phyloP scores from a whole-genome alignment of 2,888 invertebrate genomes.

The Calameuta idolon region DNA sequence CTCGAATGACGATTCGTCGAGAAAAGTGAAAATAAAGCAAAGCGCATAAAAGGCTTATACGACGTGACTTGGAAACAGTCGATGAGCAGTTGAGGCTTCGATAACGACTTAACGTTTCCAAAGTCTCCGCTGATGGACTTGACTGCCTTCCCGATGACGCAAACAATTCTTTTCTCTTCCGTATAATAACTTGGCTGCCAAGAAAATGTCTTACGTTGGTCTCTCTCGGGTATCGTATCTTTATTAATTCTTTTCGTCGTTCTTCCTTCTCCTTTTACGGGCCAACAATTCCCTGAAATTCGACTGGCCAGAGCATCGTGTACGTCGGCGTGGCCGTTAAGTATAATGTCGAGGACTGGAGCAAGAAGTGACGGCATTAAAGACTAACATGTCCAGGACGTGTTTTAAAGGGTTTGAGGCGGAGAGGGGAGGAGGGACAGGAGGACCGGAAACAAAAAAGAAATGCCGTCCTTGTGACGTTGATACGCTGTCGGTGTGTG shows the following conservation, averaged over 20 bases:
- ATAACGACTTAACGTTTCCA: neutral
- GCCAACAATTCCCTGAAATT: neutral
- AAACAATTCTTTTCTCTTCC: neutral
- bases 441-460: neutral
- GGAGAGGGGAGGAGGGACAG: neutral
- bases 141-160: too few species aligned
- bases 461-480: neutral
- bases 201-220: neutral
- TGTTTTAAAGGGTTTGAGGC: neutral
- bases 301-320: neutral
- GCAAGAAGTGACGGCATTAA: slow-evolving; percentile 2
- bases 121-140: neutral
- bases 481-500: neutral
- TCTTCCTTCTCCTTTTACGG: neutral
- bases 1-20: neutral
- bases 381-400: neutral
- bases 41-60: neutral
- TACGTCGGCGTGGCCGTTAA: neutral
- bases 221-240: neutral
- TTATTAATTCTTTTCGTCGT: neutral
- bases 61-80: neutral
- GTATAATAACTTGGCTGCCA: neutral
- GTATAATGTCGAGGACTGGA: neutral
- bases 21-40: neutral
- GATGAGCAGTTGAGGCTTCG: neutral